Conservation (phyloP, 2,113 vertebrate genomes). For the Phyllostomus discolor region DNA sequence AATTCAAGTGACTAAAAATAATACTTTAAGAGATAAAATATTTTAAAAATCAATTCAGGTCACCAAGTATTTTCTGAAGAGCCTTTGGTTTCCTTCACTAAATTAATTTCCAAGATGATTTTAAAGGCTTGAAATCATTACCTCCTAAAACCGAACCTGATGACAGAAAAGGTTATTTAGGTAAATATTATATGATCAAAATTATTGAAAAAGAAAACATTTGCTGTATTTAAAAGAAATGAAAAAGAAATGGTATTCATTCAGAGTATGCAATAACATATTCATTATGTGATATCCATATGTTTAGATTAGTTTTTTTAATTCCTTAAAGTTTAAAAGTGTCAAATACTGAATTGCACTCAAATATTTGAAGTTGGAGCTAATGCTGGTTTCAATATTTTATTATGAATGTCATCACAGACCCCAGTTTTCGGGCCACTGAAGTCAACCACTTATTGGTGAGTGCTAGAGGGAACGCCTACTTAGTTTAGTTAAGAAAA, state of each 20-base stretch:
- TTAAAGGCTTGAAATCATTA: conserved; percentile 26
- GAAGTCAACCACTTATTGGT: background rate
- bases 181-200: background rate
- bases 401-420: background rate
- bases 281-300: background rate
- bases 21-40: background rate
- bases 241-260: background rate
- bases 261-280: background rate
- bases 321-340: conserved; percentile 11
- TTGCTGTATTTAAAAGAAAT: background rate
- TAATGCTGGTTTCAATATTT: background rate
- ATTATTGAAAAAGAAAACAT: background rate
- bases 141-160: background rate
- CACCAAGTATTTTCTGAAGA: background rate
- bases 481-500: background rate
- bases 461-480: background rate
- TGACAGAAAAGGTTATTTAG: background rate
- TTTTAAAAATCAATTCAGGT: background rate
- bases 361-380: background rate
- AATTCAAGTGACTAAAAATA: background rate
- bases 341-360: background rate
- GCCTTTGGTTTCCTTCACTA: background rate
- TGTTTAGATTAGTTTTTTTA: background rate
- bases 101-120: conserved; percentile 19
- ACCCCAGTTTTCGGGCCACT: conserved; percentile 6